phyloP scores from a whole-genome alignment of 2,888 invertebrate species.

The Drosophila pegasa region DNA sequence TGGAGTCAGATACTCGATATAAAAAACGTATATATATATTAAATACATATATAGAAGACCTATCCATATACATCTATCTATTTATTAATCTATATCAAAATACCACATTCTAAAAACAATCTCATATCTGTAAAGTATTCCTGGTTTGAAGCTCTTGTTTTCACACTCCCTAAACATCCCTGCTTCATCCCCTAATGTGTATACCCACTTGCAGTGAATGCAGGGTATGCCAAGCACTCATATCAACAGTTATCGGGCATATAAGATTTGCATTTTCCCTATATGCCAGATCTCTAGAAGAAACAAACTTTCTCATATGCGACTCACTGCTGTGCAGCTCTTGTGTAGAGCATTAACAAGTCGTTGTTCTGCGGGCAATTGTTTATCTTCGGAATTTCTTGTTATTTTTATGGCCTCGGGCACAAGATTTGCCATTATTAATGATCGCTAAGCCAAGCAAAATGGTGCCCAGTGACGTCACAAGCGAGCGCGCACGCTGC shows the following conservation, averaged over 20 bases:
- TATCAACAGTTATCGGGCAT: no score
- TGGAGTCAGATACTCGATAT: no score
- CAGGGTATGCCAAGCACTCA: no score
- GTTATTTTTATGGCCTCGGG: slow-evolving; percentile 39
- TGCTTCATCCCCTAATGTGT: neutral
- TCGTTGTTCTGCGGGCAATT: neutral
- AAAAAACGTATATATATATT: no score
- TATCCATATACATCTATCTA: neutral
- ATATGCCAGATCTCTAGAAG: no score
- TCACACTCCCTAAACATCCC: neutral
- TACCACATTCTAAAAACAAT: neutral
- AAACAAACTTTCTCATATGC: neutral
- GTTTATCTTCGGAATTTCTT: slow-evolving; percentile 5
- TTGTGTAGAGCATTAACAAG: neutral
- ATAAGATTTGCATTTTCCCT: no score
- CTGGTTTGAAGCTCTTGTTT: neutral
- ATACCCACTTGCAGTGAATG: no score
- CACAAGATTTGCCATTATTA: slow-evolving; percentile 63
- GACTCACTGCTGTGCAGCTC: neutral
- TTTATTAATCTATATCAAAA: neutral
- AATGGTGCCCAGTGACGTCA: slow-evolving; percentile 64
- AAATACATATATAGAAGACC: no score
- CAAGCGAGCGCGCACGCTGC: slow-evolving; percentile 15
- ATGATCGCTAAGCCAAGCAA: slow-evolving; percentile 49
- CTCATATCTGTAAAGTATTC: no score